Conservation (phyloP, 2,888 invertebrate species). For the Yponomeuta plumbellus region DNA sequence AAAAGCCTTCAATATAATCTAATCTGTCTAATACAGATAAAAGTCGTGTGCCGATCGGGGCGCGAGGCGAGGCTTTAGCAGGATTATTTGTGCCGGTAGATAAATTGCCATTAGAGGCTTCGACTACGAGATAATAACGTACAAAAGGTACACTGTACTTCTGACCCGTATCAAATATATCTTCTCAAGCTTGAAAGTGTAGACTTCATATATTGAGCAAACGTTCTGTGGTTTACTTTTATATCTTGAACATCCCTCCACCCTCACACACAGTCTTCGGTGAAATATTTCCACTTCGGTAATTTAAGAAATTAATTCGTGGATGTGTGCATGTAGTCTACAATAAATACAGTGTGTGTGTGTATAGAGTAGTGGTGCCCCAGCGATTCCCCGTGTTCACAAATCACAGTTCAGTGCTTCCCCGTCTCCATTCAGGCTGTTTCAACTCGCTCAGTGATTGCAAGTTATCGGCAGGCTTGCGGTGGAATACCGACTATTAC, state of each 20-base stretch:
- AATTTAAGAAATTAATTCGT: not conserved
- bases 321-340: not conserved
- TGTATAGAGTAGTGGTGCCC: not conserved
- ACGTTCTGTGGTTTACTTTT: not conserved
- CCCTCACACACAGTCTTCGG: not conserved
- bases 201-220: not conserved
- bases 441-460: not conserved
- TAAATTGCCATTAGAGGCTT: slow-evolving; percentile 30
- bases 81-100: slow-evolving; percentile 28
- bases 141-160: not conserved
- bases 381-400: not conserved
- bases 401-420: not conserved
- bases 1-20: not conserved
- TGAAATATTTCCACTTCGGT: not conserved
- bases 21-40: not conserved
- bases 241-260: not conserved
- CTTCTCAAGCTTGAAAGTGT: no score
- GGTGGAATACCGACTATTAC: not conserved
- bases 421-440: not conserved
- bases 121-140: not conserved
- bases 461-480: not conserved
- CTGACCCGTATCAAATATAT: not conserved
- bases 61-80: slow-evolving; percentile 17
- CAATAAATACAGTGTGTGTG: not conserved
- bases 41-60: not conserved